A percentile compares a stretch with the other conserved stretches of the same genome.
Evolutionary conservation across 2,888 invertebrate genomes (phyloP).

Genomic region (Epirrhoe alternata): DNA sequence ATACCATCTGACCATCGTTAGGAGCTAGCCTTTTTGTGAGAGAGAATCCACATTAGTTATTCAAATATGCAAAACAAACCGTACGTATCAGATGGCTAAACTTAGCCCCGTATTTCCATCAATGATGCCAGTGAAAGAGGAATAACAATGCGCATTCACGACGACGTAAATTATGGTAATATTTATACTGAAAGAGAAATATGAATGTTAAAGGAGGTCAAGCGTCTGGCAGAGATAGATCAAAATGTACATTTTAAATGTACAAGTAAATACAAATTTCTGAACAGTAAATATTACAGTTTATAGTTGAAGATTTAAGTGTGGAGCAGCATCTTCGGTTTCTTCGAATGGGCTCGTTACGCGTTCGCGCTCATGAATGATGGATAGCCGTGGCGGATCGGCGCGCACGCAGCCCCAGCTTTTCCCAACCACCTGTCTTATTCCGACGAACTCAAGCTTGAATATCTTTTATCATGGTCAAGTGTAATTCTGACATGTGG

Average conservation of each 20-base stretch:
- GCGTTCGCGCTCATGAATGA: constrained; percentile 74
- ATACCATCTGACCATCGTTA: constrained; percentile 80
- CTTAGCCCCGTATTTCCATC: constrained; percentile 62
- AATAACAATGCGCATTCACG: constrained; percentile 65
- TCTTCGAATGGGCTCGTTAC: constrained; percentile 80
- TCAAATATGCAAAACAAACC: constrained; percentile 73
- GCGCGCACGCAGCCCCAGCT: constrained; percentile 55
- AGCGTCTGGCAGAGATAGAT: constrained; percentile 56
- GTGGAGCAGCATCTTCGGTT: constrained; percentile 65
- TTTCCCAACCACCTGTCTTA: constrained; percentile 49
- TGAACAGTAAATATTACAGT: constrained; percentile 56
- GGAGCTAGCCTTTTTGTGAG: constrained; percentile 61
- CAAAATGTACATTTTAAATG: constrained; percentile 60
- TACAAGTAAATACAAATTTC: constrained; percentile 71
- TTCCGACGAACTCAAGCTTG: constrained; percentile 50
- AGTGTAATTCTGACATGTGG: constrained; percentile 62
- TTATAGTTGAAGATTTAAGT: constrained; percentile 57
- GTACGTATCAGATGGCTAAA: constrained; percentile 69
- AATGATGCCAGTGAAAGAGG: constrained; percentile 62
- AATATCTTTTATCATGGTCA: constrained; percentile 45
- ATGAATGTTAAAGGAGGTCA: constrained; percentile 58
- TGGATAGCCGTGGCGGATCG: constrained; percentile 79
- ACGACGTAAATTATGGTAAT: constrained; percentile 56
- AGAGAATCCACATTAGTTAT: constrained; percentile 71
- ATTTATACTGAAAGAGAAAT: constrained; percentile 52